Conservation (phyloP, 64 coral and sea anemone genomes). For the Astreopora myriophthalma region DNA sequence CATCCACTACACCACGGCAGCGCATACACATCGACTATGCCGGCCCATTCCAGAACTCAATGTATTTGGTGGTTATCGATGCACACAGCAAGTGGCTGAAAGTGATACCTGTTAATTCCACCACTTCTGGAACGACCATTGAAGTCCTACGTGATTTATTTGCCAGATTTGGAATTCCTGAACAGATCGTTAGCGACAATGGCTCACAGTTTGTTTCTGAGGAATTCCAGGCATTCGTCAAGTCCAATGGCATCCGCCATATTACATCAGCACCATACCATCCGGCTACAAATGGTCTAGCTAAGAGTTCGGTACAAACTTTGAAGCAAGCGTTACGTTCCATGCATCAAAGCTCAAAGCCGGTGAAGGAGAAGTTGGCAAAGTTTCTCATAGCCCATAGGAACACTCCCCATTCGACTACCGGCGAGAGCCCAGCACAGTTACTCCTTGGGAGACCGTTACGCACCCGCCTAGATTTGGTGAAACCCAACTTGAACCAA, state of each 20-base stretch:
- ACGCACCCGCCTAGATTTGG: conserved; percentile 62
- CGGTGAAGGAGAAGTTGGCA: conserved; percentile 57
- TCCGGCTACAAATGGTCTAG: conserved; percentile 41
- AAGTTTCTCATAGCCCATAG: conserved; percentile 77
- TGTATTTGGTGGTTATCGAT: conserved; percentile 46
- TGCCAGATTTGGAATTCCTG: conserved; percentile 57
- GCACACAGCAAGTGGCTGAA: conserved; percentile 58
- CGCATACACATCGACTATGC: conserved; percentile 58
- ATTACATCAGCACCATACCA: conserved; percentile 55
- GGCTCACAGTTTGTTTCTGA: conserved; percentile 45
- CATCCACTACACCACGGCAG: conserved; percentile 25
- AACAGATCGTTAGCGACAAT: conserved; percentile 58
- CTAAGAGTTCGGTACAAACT: conserved; percentile 11
- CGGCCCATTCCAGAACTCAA: background rate
- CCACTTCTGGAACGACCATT: conserved; percentile 60
- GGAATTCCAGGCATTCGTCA: conserved; percentile 50
- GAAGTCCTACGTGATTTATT: conserved; percentile 65
- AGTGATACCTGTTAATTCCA: conserved; percentile 49
- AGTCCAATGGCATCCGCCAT: conserved; percentile 54
- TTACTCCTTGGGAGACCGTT: conserved; percentile 48
- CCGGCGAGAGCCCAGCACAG: conserved; percentile 63
- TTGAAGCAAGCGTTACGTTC: conserved; percentile 31
- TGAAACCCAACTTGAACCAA: conserved; percentile 65
- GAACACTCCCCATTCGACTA: conserved; percentile 63
- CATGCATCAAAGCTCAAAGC: conserved; percentile 7